Conservation (phyloP, 2,797 vertebrate species). For the Salarias fasciatus region DNA sequence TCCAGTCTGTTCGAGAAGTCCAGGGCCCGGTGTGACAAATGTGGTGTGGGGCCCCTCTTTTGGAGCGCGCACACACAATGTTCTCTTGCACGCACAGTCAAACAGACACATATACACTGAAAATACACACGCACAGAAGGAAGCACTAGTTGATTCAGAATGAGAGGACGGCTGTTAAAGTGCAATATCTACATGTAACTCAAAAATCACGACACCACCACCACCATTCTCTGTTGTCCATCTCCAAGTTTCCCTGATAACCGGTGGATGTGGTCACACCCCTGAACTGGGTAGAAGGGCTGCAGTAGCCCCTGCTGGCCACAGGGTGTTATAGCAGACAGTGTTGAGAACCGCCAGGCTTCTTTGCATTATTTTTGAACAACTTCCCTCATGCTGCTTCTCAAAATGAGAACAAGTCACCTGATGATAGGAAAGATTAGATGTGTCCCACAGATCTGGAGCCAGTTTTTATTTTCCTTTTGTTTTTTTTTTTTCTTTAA, state of each 20-base stretch:
- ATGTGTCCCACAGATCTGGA: conserved; percentile 45
- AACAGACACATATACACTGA: conserved; percentile 51
- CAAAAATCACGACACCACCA: conserved; percentile 63
- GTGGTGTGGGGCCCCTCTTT: conserved; percentile 31
- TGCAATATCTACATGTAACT: conserved; percentile 83
- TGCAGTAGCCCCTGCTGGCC: conserved; percentile 61
- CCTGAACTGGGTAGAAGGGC: conserved; percentile 32
- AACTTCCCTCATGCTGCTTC: conserved; percentile 33
- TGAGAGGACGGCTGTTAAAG: conserved; percentile 81
- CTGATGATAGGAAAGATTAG: conserved; percentile 28
- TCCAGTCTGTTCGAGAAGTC: conserved; percentile 41
- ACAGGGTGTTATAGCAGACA: conserved; percentile 56
- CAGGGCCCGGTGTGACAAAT: conserved; percentile 44
- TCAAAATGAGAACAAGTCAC: conserved; percentile 33
- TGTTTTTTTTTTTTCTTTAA: conserved; percentile 4
- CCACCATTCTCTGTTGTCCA: conserved; percentile 57
- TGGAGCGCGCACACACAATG: conserved; percentile 24
- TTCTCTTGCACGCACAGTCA: conserved; percentile 18
- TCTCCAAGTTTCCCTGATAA: conserved; percentile 78
- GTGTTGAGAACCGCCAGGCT: conserved; percentile 42
- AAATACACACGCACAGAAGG: conserved; percentile 71
- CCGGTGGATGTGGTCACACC: conserved; percentile 60
- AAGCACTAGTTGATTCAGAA: conserved; percentile 83
- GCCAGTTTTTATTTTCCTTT: conserved; percentile 23
- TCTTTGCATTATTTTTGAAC: conserved; percentile 47